A percentile compares a stretch with the other conserved stretches of the same genome.
Evolutionary conservation across 2,888 invertebrate genomes (phyloP).

Genomic region (Suillia variegata): DNA sequence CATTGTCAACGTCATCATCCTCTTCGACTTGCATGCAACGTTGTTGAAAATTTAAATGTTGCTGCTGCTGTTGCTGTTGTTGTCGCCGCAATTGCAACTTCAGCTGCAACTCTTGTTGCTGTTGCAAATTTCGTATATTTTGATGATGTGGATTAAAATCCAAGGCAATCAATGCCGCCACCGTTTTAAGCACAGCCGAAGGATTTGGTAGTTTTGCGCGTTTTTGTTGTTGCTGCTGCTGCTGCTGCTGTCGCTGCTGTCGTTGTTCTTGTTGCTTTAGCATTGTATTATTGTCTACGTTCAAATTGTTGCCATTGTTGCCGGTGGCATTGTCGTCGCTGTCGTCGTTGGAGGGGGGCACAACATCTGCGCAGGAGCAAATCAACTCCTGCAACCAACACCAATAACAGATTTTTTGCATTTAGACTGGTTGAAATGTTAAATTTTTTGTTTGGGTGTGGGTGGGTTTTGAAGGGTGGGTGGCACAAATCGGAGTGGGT

Average conservation of each 20-base stretch:
- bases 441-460: conserved; percentile 20
- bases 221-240: not conserved
- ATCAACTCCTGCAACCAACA: conserved; percentile 71
- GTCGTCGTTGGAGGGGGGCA: conserved; percentile 52
- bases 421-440: conserved; percentile 40
- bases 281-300: conserved; percentile 27
- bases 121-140: conserved; percentile 56
- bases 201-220: conserved; percentile 49
- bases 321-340: conserved; percentile 40
- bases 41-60: conserved; percentile 20
- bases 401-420: conserved; percentile 63
- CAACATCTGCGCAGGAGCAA: conserved; percentile 70
- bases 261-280: conserved; percentile 18
- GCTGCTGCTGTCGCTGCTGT: conserved; percentile 16
- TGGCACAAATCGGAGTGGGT: conserved; percentile 9
- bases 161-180: conserved; percentile 54
- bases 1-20: conserved; percentile 16
- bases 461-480: conserved; percentile 17
- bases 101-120: conserved; percentile 48
- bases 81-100: conserved; percentile 59
- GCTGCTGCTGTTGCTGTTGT: conserved; percentile 33
- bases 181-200: conserved; percentile 55
- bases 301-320: conserved; percentile 29
- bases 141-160: conserved; percentile 62
- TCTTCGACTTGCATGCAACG: conserved; percentile 16